Evolutionary conservation across 2,113 vertebrate species (phyloP).

Genomic region (Myotis brandtii): DNA sequence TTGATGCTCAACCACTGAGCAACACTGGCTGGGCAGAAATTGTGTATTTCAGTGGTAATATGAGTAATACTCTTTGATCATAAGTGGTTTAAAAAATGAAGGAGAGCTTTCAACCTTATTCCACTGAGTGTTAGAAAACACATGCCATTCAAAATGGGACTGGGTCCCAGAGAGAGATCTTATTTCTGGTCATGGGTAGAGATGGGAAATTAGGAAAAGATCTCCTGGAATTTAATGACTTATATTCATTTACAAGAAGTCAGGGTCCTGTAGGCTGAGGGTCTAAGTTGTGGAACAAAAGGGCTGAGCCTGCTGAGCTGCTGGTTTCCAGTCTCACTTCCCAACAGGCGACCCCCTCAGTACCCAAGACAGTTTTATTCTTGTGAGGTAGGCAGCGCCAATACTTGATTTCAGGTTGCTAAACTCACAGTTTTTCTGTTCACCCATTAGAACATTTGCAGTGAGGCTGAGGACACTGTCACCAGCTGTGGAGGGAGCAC

Average conservation of each 20-base stretch:
- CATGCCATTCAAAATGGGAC: constrained; percentile 28
- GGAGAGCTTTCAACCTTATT: constrained; percentile 20
- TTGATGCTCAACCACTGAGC: too few relatives aligned
- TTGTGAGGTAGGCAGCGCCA: not conserved
- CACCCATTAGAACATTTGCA: not conserved
- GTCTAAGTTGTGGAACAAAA: not conserved
- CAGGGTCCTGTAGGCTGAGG: not conserved
- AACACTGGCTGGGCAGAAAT: too few relatives aligned
- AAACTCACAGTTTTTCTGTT: not conserved
- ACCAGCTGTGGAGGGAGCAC: not conserved
- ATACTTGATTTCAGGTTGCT: not conserved
- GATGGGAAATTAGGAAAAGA: not conserved
- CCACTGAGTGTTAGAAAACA: constrained; percentile 19
- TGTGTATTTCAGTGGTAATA: not conserved
- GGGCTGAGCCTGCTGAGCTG: not conserved
- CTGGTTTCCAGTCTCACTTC: not conserved
- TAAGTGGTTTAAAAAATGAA: constrained; percentile 38
- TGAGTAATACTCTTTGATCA: constrained; percentile 33
- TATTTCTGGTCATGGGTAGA: constrained; percentile 27
- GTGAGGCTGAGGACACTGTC: not conserved
- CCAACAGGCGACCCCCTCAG: not conserved
- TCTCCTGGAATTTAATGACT: constrained; percentile 34
- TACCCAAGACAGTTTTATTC: not conserved
- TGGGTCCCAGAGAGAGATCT: constrained; percentile 23
- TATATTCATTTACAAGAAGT: constrained; percentile 14